phyloP scores from a whole-genome alignment of 2,888 invertebrate genomes.

The Euphydryas editha region DNA sequence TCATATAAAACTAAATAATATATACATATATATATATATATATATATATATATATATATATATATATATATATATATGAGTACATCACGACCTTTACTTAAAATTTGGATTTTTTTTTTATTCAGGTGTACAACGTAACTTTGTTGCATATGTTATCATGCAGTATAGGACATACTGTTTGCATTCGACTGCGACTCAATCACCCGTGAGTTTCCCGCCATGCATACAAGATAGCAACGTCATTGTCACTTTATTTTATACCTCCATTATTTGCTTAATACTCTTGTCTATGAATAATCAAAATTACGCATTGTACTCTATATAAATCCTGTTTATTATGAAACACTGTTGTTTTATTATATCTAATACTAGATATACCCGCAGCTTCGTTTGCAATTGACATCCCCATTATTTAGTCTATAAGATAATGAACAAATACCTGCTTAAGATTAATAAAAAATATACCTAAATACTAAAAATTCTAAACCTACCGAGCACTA shows the following conservation, averaged over 20 bases:
- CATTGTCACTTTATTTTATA: conserved; percentile 56
- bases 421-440: no score
- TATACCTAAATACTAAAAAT: background rate
- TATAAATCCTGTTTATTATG: background rate
- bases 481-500: background rate
- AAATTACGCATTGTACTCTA: conserved; percentile 3
- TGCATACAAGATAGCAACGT: conserved; percentile 64
- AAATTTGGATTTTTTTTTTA: background rate
- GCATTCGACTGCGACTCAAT: conserved; percentile 65
- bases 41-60: no score
- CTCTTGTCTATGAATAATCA: conserved; percentile 20
- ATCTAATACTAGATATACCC: no score
- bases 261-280: conserved; percentile 24
- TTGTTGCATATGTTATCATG: conserved; percentile 26
- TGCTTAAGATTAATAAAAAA: no score
- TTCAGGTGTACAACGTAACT: background rate
- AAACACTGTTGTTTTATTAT: background rate
- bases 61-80: no score
- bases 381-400: no score
- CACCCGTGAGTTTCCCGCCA: conserved; percentile 62
- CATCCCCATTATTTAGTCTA: no score
- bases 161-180: conserved; percentile 48
- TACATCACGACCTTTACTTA: background rate
- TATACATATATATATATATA: no score
- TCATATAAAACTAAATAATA: background rate